These are phyloP conservation scores for Euphydryas editha DNA, from an alignment of 2,888 invertebrate genomes.

Conservation along the genomic window DNA sequence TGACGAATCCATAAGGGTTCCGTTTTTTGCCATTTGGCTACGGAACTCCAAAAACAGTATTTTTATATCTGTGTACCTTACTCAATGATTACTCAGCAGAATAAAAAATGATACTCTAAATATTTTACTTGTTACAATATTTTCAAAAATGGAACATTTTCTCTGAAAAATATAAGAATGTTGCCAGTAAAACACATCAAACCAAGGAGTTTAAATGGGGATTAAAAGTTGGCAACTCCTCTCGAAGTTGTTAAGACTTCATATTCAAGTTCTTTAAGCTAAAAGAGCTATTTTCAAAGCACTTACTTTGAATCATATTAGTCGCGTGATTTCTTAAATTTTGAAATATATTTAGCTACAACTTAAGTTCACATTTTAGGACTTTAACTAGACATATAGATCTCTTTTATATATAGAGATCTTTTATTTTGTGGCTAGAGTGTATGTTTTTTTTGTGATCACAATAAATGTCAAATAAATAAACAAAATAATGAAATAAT, in stretches of 20 bases:
- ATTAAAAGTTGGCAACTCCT: conserved; percentile 29
- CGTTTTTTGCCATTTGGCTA: too few species aligned
- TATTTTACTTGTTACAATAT: neutral
- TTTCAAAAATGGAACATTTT: conserved; percentile 3
- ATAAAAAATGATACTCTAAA: too few species aligned
- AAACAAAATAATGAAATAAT: too few species aligned
- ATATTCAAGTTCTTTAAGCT: conserved; percentile 23
- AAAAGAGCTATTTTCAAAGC: conserved; percentile 20
- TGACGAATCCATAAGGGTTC: too few species aligned
- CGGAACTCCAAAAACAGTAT: too few species aligned
- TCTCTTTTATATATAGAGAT: too few species aligned
- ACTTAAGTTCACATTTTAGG: neutral
- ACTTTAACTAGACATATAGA: neutral
- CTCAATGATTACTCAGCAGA: neutral
- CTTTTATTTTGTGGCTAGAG: too few species aligned
- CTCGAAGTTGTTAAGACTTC: conserved; percentile 22
- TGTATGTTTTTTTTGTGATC: too few species aligned
- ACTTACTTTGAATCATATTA: conserved; percentile 11
- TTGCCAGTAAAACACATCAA: conserved; percentile 16
- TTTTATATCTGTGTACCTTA: too few species aligned
- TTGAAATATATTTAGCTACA: neutral
- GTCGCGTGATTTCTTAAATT: neutral
- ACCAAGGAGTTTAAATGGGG: conserved; percentile 24
- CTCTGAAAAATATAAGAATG: conserved; percentile 10
- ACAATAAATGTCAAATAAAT: too few species aligned